Evolutionary conservation across 2,888 invertebrate species (phyloP), one percentile per base, ranked within the genome.

Genomic region (Spisula subtruncata): DNA sequence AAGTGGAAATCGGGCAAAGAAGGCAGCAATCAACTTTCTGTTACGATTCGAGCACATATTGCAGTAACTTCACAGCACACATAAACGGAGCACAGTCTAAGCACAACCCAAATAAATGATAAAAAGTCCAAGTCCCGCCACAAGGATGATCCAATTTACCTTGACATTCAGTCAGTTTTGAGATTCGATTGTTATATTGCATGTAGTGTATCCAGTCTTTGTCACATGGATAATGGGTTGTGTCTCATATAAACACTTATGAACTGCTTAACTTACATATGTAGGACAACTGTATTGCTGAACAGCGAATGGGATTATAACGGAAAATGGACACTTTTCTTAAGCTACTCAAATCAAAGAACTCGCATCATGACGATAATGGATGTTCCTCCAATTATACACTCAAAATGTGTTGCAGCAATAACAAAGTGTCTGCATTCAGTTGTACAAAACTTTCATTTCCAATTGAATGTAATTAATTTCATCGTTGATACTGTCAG

Each of bases 391-490:
- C 60, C 60, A 25, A 25, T 66, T 66, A 66, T 8, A 66, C n/a
- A n/a, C 60, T 66, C 25, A 10, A 6, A 25, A 66, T 66, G 60
- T 66, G 60, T 25, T 66, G 8, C 25, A 66, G 60, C 60, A 25
- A 25, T 25, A 66, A 66, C 60, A 66, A 66, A 8, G 5, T 25
- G 60, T 66, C 60, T 66, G 60, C 6, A 25, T 25, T 10, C 25
- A 66, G 60, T 66, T 66, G 20, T 60, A 60, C 60, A 60, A 60
- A 60, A 60, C 25, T 60, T 60, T 66, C 60, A 66, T 20, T 66
- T 66, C 60, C 60, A 25, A 25, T 66, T 66, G 25, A 25, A 66
- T 66, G 25, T 66, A 66, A 66, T 66, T 66, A 66, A 66, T 66
- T 25, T n/a, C 12, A n/a, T 66, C 25, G 60, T 66, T 1, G 25